Percentiles rank a stretch among this genome's conserved stretches.
These are phyloP conservation scores for Muntiacus muntjak DNA, from an alignment of 2,113 vertebrate genomes.

Conservation along the genomic window DNA sequence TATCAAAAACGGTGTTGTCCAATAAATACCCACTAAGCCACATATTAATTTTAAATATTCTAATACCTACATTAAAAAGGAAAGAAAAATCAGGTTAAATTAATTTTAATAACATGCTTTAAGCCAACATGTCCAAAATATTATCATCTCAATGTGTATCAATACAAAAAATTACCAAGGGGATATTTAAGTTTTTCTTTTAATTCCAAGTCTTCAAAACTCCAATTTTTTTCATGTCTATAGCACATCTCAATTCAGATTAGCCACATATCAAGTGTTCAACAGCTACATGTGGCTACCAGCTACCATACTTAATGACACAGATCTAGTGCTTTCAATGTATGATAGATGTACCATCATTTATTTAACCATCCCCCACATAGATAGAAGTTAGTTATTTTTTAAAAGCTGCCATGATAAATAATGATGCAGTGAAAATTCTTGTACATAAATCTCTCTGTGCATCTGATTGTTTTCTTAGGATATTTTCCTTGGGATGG, in stretches of 20 bases:
- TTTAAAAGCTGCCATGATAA: background rate
- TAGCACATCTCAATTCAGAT: background rate
- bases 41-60: background rate
- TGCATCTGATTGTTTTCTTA: background rate
- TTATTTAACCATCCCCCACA: background rate
- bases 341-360: background rate
- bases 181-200: background rate
- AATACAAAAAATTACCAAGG: background rate
- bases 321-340: background rate
- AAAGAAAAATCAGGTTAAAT: slow-evolving; percentile 24
- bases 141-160: background rate
- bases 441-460: background rate
- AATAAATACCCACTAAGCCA: background rate
- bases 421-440: background rate
- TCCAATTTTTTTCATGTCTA: background rate
- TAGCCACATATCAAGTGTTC: background rate
- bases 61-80: background rate
- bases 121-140: background rate
- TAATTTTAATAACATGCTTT: slow-evolving; percentile 7
- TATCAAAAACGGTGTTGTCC: background rate
- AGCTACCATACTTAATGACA: background rate
- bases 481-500: background rate
- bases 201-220: background rate
- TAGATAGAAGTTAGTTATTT: background rate
- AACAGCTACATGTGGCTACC: background rate